Base-by-base conservation (phyloP, 2,797 vertebrate species). In the Mionectes olivaceus region DNA sequence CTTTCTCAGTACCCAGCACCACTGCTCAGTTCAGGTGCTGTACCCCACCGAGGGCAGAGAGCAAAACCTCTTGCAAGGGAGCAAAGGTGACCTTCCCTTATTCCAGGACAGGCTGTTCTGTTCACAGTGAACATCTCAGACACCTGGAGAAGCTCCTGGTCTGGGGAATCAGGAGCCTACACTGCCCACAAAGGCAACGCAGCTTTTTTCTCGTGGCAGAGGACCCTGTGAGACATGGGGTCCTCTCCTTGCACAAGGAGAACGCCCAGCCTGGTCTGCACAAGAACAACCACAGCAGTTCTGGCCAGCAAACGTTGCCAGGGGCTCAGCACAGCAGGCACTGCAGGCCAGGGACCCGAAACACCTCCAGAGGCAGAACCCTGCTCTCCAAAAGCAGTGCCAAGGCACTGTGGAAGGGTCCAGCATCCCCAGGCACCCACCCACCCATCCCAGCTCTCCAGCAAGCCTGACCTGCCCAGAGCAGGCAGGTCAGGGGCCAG, bases 281-380 rank as follows among this genome's bases (percentile, higher is more conserved):
- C 2, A 13, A 37, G 46, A 47, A 22, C 12, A 23, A 47, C 22
- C 46, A 39, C 39, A 13, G 39, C 39, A 39, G 39, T 39, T 39
- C 39, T 39, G 39, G 39, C 39, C 39, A 39, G 39, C 39, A 39
- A 39, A 39, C 13, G 12, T 13, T 39, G 39, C 46, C 46, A 24
- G 46, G 46, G 46, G 46, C 46, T 47, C 28, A 35, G 69, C 43
- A 43, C 39, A 28, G 39, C 39, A 39, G 12, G 39, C 39, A 39
- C 39, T 39, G 39, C 39, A 39, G n/a, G 43, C 7, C 33, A 55
- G 7, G 2, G 13, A 4, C 35, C 37, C 74, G 4, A 3, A 63
- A 33, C 1, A 11, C 4, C 16, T 4, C 3, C 1, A 9, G 28
- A 49, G n/a, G 47, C 69, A 39, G 24, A 43, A 9, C 7, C 2